Base-by-base conservation (phyloP, 2,888 invertebrate species). In the Pollenia amentaria region DNA sequence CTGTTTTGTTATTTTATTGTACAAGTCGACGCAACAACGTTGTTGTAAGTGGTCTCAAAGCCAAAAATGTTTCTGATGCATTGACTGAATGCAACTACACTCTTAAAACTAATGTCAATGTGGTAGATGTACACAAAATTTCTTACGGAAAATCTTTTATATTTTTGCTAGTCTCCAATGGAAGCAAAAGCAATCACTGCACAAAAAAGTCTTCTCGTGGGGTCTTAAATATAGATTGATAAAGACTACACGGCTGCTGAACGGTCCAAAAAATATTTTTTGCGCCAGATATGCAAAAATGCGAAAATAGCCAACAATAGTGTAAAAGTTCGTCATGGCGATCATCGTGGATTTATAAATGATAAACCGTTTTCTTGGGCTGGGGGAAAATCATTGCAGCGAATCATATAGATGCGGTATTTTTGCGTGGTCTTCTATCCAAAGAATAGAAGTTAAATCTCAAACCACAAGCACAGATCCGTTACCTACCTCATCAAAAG, bases 121-220 rank as follows among this genome's bases (percentile, higher is more conserved):
- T 51, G 11, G 51, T 51, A 51, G 51, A 51, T 14, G 51, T n/a
- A 1, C 9, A n/a, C 51, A 51, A 51, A 51, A 10, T 51, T 14
- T n/a, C 51, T 14, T 12, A 12, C 51, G 55, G 55, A 55, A 55
- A 55, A 21, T 4, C 10, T 21, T 55, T 55, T 55, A 16, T 18
- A 18, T 55, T 18, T 55, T 55, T 21, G 10, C 55, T 55, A 21
- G 21, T 21, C 55, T 21, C 55, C 18, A 21, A 55, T 55, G 10
- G 21, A 55, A 11, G 55, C 21, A 55, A 55, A 55, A 10, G 55
- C 55, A 55, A 55, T 55, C 18, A 55, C 21, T 55, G 21, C 55
- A 9, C 10, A 55, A 55, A 21, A 21, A n/a, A n/a, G n/a, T n/a
- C n/a, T n/a, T n/a, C n/a, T n/a, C n/a, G n/a, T n/a, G 11, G 18